These are phyloP conservation scores for Tiliacea aurago DNA, from an alignment of 2,888 invertebrate species.

Conservation along the genomic window DNA sequence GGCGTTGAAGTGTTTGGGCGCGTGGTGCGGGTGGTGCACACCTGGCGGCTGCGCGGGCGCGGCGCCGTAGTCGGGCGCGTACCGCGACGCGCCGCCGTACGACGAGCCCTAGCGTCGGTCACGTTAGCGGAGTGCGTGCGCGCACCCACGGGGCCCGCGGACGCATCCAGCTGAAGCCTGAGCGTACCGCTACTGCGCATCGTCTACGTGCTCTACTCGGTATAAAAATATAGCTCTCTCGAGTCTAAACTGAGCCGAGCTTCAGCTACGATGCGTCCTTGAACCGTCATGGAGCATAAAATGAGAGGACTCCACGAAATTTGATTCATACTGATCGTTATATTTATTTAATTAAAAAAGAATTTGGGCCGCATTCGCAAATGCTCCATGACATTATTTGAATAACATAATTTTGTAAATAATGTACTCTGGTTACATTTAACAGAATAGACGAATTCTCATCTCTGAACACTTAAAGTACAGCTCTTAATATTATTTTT, in stretches of 20 bases:
- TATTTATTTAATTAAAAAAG: constrained; percentile 44
- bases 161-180: constrained; percentile 71
- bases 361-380: constrained; percentile 56
- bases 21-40: constrained; percentile 90
- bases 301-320: constrained; percentile 48
- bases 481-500: constrained; percentile 89
- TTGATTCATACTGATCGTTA: constrained; percentile 8
- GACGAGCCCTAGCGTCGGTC: constrained; percentile 84
- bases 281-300: constrained; percentile 76
- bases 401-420: constrained; percentile 77
- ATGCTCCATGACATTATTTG: constrained; percentile 64
- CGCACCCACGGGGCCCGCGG: no score
- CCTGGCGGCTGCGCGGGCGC: constrained; percentile 87
- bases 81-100: constrained; percentile 89
- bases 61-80: constrained; percentile 83
- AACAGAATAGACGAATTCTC: constrained; percentile 85
- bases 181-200: constrained; percentile 48
- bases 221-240: constrained; percentile 74
- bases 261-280: constrained; percentile 73
- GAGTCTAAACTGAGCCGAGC: constrained; percentile 67
- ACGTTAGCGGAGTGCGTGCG: constrained; percentile 40
- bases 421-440: constrained; percentile 83
- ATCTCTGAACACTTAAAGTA: constrained; percentile 91
- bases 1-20: constrained; percentile 90
- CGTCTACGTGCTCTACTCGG: constrained; percentile 59